phyloP scores from a whole-genome alignment of 2,888 invertebrate species.

The Anticlea derivata region DNA sequence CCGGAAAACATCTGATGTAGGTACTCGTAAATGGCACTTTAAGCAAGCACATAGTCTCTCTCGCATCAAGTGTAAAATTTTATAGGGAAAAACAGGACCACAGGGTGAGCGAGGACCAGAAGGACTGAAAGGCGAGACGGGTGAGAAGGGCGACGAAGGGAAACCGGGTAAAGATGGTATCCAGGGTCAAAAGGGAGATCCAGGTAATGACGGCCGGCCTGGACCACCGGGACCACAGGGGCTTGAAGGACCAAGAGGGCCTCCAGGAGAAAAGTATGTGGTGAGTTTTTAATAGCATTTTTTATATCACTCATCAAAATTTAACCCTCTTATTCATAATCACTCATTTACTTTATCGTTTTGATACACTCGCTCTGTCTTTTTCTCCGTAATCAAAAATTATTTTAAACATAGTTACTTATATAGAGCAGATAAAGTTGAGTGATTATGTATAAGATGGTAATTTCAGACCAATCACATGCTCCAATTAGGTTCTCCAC shows the following conservation, averaged over 20 bases:
- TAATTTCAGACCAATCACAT: too few relatives aligned
- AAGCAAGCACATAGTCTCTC: background rate
- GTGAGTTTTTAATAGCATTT: slow-evolving; percentile 45
- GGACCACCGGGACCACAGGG: slow-evolving; percentile 87
- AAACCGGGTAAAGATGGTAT: slow-evolving; percentile 61
- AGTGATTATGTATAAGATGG: too few relatives aligned
- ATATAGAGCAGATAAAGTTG: too few relatives aligned
- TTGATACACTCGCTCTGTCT: too few relatives aligned
- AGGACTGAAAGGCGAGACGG: slow-evolving; percentile 85
- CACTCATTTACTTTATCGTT: too few relatives aligned
- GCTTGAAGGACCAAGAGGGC: slow-evolving; percentile 86
- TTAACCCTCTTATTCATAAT: too few relatives aligned
- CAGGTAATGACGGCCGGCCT: slow-evolving; percentile 87
- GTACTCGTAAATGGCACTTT: too few relatives aligned
- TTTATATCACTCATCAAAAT: too few relatives aligned
- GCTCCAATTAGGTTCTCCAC: too few relatives aligned
- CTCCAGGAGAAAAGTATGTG: slow-evolving; percentile 71
- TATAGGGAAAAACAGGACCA: slow-evolving; percentile 86
- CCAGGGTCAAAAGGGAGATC: slow-evolving; percentile 89
- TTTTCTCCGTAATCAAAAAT: too few relatives aligned
- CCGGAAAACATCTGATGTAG: too few relatives aligned
- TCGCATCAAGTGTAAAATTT: background rate
- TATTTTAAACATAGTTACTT: too few relatives aligned
- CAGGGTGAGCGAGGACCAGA: slow-evolving; percentile 75
- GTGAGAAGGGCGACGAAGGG: slow-evolving; percentile 88